These are phyloP conservation scores for Macrosoma leucophasiata DNA, from an alignment of 2,888 invertebrate species.

Conservation along the genomic window DNA sequence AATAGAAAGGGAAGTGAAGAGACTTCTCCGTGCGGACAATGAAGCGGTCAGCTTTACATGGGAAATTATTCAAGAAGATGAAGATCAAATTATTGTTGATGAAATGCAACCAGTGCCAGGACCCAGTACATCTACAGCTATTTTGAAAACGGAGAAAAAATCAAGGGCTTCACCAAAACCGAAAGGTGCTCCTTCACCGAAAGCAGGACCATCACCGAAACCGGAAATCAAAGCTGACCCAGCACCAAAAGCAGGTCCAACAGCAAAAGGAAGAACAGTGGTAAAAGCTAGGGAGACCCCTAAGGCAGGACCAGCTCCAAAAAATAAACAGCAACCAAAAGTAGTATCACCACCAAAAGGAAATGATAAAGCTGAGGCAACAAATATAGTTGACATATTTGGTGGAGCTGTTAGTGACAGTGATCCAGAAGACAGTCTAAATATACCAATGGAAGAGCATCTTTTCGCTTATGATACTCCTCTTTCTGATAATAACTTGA, in stretches of 20 bases:
- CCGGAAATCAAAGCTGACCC: slow-evolving; percentile 25
- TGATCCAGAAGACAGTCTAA: slow-evolving; percentile 83
- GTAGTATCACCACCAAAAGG: slow-evolving; percentile 24
- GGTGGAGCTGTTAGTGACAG: slow-evolving; percentile 95
- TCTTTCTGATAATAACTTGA: slow-evolving; percentile 76
- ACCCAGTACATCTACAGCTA: slow-evolving; percentile 27
- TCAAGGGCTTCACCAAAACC: too few species aligned
- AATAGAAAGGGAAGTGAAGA: slow-evolving; percentile 98
- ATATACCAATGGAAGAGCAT: slow-evolving; percentile 86
- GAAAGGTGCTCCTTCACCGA: too few species aligned
- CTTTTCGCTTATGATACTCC: slow-evolving; percentile 84
- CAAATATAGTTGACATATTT: slow-evolving; percentile 84
- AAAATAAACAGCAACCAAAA: too few species aligned
- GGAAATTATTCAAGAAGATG: slow-evolving; percentile 93
- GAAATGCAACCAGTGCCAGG: slow-evolving; percentile 48
- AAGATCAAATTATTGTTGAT: too few species aligned
- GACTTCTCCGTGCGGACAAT: slow-evolving; percentile 92
- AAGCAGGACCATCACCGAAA: slow-evolving; percentile 35
- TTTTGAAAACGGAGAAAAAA: slow-evolving; percentile 50
- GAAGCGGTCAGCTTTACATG: slow-evolving; percentile 92
- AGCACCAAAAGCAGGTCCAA: slow-evolving; percentile 29
- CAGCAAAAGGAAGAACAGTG: too few species aligned
- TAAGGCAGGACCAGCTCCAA: too few species aligned
- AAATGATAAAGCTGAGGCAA: slow-evolving; percentile 42
- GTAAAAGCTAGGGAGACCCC: too few species aligned